A percentile compares a stretch with the other conserved stretches of the same genome.
Conservation (phyloP, 1,140 invertebrate genomes). For the Drosophila pallidifrons region DNA sequence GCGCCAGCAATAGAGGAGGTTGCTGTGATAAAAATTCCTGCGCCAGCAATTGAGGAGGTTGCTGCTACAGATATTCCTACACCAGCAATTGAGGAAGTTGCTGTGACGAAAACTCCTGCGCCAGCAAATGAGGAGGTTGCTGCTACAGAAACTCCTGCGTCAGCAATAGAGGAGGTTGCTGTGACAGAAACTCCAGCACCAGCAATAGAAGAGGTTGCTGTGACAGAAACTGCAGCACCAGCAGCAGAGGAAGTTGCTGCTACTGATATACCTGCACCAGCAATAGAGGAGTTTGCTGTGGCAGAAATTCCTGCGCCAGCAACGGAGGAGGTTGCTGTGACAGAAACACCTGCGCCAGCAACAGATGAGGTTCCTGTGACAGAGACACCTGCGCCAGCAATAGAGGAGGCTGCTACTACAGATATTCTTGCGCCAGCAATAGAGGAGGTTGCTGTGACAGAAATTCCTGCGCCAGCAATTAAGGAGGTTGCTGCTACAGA, state of each 20-base stretch:
- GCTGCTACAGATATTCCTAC: not conserved
- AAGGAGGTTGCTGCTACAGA: not conserved
- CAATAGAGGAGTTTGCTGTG: not conserved
- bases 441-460: not conserved
- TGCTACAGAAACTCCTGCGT: not conserved
- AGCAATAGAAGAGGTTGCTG: not conserved
- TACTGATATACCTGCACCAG: not conserved
- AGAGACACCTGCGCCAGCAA: not conserved
- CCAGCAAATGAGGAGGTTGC: not conserved
- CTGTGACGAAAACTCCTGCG: not conserved
- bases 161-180: not conserved
- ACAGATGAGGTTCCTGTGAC: not conserved
- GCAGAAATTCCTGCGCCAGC: not conserved
- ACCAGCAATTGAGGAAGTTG: not conserved
- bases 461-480: not conserved
- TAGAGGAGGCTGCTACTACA: not conserved
- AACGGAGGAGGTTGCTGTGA: not conserved
- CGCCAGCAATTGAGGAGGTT: not conserved
- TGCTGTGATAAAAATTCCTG: not conserved
- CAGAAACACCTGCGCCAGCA: conserved; percentile 1
- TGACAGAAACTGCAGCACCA: not conserved
- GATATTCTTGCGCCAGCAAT: not conserved
- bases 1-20: conserved; percentile 6
- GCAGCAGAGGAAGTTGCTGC: conserved; percentile 2
- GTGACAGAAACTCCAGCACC: not conserved